Conservation (phyloP, 1,140 invertebrate genomes). For the Drosophila pandora region DNA sequence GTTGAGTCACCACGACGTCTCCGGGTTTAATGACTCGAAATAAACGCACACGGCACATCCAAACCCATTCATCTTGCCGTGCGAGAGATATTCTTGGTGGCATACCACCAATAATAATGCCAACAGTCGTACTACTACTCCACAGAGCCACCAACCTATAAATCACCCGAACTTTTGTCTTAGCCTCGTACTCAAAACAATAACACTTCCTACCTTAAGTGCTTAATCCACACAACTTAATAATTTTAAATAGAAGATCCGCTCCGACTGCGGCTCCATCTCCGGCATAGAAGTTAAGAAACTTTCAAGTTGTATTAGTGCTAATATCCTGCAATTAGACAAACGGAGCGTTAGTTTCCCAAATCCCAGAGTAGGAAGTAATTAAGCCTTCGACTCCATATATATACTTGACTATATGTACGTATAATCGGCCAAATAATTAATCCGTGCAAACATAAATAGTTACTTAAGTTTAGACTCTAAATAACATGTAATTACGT, state of each 20-base stretch:
- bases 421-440: conserved; percentile 42
- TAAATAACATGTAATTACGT: conserved; percentile 28
- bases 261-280: no score
- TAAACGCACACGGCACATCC: conserved; percentile 44
- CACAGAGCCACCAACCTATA: conserved; percentile 8
- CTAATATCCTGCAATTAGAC: conserved; percentile 20
- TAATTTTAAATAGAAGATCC: conserved; percentile 35
- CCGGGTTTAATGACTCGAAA: conserved; percentile 70
- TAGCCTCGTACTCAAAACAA: conserved; percentile 11
- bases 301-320: conserved; percentile 40
- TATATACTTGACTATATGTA: not conserved
- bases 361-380: conserved; percentile 11
- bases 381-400: conserved; percentile 28
- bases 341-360: conserved; percentile 4
- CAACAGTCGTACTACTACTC: conserved; percentile 16
- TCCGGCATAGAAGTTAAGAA: conserved; percentile 20
- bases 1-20: conserved; percentile 50
- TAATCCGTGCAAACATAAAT: conserved; percentile 33
- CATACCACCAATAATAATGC: conserved; percentile 25
- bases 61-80: conserved; percentile 52
- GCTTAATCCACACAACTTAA: conserved; percentile 46
- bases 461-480: conserved; percentile 17
- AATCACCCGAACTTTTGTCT: conserved; percentile 49
- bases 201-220: conserved; percentile 52
- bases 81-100: conserved; percentile 14